Evolutionary conservation across 1,140 invertebrate genomes (phyloP), one percentile per base, ranked within the genome.

Genomic region (Halyomorpha halys): DNA sequence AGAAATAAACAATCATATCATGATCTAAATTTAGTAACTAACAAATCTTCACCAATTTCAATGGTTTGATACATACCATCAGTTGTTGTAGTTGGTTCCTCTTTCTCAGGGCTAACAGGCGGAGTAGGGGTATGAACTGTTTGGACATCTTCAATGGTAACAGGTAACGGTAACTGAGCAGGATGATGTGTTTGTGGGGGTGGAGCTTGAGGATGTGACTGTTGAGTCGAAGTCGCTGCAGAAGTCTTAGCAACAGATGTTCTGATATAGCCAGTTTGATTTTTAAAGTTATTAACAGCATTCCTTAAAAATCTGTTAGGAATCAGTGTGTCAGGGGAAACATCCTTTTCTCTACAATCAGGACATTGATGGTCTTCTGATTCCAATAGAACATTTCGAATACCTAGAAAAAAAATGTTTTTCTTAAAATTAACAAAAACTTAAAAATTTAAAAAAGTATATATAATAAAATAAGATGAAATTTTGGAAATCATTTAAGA

Each of bases 301-400:
- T 86, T 91, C 34, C 94, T 80, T 56, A 97, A 75, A 77, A 91
- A 95, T 60, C 91, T 80, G 74, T 97, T 97, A 0, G 94, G 92
- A 68, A 98, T 94, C 15, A 98, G 78, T 5, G 89, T 91, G 61
- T 91, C 90, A 0, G 94, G 93, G 0, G 90, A 92, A 60, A 96
- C 88, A 72, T 92, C 91, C 70, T 88, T 90, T 73, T 95, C 90
- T 49, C 89, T 84, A 75, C 95, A 98, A 71, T 90, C 86, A 11
- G 94, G 94, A 77, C 95, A 98, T 72, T 94, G 87, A 68, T 94
- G 90, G 64, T 95, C 90, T 71, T 97, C 94, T 1, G 91, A 94
- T 72, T 97, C 94, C 49, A 96, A 72, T 18, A 97, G 76, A 61
- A 85, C 84, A 64, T 85, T 88, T 63, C 93, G 82, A 61, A 97